Conservation (phyloP, 2,113 vertebrate species). For the Pundamilia nyererei region DNA sequence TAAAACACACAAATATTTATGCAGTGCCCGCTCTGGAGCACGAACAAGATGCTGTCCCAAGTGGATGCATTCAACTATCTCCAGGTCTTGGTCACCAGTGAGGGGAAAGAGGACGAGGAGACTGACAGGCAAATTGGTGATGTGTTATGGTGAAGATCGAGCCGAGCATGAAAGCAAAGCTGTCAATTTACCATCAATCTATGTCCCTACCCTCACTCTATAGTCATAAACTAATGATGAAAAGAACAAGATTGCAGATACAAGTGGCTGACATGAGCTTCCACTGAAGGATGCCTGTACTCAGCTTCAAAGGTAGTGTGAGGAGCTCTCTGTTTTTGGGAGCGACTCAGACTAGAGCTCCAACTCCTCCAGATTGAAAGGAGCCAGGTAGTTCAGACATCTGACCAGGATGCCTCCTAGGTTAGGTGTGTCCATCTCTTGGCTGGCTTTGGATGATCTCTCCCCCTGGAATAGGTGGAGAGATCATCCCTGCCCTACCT, state of each 20-base stretch:
- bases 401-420: background rate
- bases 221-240: background rate
- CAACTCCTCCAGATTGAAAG: background rate
- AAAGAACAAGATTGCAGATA: background rate
- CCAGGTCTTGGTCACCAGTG: background rate
- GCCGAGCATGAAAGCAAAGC: background rate
- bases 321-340: background rate
- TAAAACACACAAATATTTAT: background rate
- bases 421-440: background rate
- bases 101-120: background rate
- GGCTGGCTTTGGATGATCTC: background rate
- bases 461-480: background rate
- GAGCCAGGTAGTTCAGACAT: background rate
- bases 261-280: background rate
- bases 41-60: background rate
- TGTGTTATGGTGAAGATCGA: background rate
- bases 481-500: background rate
- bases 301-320: background rate
- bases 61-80: background rate
- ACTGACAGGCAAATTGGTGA: background rate
- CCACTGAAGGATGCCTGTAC: background rate
- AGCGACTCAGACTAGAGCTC: background rate
- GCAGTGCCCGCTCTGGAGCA: background rate
- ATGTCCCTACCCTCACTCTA: background rate
- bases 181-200: background rate